These are phyloP conservation scores for Calephelis virginiensis DNA, from an alignment of 1,140 invertebrate genomes.

Conservation along the genomic window DNA sequence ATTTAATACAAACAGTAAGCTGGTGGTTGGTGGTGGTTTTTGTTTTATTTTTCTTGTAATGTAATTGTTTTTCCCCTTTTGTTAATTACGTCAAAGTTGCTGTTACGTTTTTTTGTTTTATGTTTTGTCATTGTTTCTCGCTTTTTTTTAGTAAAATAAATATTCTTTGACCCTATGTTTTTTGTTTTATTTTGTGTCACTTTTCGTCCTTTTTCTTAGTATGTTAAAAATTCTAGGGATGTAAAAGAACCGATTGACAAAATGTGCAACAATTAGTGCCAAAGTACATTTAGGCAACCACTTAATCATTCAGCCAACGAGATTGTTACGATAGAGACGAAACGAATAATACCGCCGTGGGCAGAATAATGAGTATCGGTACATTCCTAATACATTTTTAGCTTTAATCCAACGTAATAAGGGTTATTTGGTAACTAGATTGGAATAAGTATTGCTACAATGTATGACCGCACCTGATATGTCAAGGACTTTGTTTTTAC, in stretches of 20 bases:
- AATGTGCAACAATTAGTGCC: conserved; percentile 42
- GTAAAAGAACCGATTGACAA: neutral
- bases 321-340: conserved; percentile 54
- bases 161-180: too few species aligned
- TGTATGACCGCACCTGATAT: conserved; percentile 56
- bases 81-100: too few species aligned
- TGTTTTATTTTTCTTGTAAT: too few species aligned
- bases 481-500: conserved; percentile 57
- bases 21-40: too few species aligned
- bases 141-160: too few species aligned
- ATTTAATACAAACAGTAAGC: too few species aligned
- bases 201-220: too few species aligned
- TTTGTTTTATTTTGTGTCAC: too few species aligned
- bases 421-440: conserved; percentile 25
- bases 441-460: conserved; percentile 50
- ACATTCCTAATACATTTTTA: conserved; percentile 29
- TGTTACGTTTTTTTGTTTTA: too few species aligned
- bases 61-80: too few species aligned
- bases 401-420: conserved; percentile 25
- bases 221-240: too few species aligned
- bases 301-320: conserved; percentile 55
- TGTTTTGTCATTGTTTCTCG: too few species aligned
- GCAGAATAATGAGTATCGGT: conserved; percentile 49
- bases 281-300: conserved; percentile 45
- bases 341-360: conserved; percentile 54